A percentile compares a stretch with the other conserved stretches of the same genome.
Evolutionary conservation across 2,797 vertebrate genomes (phyloP).

Genomic region (Diglossa cyanea): DNA sequence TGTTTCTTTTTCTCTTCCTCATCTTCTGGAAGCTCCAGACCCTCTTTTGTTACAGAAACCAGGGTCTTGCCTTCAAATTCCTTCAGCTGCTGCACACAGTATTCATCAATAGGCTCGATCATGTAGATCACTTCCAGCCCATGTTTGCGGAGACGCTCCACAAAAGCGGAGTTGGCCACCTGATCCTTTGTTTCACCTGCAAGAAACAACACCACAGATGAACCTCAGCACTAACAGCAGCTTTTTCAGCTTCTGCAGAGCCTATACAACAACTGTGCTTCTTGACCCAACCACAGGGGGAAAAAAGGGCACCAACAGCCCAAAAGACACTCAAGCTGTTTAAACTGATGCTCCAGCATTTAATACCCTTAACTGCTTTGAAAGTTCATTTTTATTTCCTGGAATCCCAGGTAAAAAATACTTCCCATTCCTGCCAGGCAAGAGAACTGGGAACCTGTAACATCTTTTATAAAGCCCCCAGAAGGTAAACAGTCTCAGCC

Average conservation of each 20-base stretch:
- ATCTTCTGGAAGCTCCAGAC: slow-evolving; percentile 93
- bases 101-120: slow-evolving; percentile 97
- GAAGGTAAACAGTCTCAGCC: fast-evolving
- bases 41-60: slow-evolving; percentile 94
- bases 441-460: fast-evolving
- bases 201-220: background rate
- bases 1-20: slow-evolving; percentile 94
- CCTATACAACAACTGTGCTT: fast-evolving
- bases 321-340: fast-evolving
- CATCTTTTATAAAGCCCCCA: fast-evolving
- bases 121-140: slow-evolving; percentile 96
- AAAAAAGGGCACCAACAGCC: fast-evolving
- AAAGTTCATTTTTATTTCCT: fast-evolving
- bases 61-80: slow-evolving; percentile 93
- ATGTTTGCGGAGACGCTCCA: slow-evolving; percentile 92
- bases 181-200: slow-evolving; percentile 96
- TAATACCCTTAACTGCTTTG: fast-evolving
- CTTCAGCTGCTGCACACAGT: slow-evolving; percentile 96
- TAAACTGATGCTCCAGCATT: fast-evolving
- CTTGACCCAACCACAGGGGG: fast-evolving
- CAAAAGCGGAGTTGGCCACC: slow-evolving; percentile 95
- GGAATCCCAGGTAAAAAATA: fast-evolving
- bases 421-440: background rate
- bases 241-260: fast-evolving
- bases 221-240: fast-evolving